These are phyloP conservation scores for Pristiophorus japonicus DNA, from an alignment of 2,113 vertebrate species.

Conservation along the genomic window DNA sequence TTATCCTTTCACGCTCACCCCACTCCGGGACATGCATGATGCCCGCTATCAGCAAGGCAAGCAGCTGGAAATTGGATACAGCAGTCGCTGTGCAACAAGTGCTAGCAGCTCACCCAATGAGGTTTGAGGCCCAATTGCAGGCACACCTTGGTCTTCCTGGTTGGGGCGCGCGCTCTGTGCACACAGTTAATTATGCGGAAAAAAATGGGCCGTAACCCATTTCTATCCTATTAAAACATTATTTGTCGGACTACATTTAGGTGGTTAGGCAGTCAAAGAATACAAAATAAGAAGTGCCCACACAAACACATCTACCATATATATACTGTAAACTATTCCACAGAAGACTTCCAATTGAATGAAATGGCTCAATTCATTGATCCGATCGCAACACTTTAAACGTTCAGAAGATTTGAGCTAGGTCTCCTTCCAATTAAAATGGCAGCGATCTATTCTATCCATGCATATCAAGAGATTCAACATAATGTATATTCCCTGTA, in stretches of 20 bases:
- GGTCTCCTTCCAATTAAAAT: neutral
- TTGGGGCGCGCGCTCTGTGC: neutral
- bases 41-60: neutral
- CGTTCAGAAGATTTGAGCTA: neutral
- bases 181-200: neutral
- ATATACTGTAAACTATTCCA: neutral
- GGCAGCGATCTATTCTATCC: neutral
- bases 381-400: neutral
- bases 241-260: neutral
- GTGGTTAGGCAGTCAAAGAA: too few species aligned
- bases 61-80: neutral
- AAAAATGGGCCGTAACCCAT: neutral
- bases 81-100: neutral
- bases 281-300: neutral
- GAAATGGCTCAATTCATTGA: neutral
- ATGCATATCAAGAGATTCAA: neutral
- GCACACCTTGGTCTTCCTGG: too few species aligned
- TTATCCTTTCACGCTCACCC: neutral
- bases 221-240: neutral
- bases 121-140: neutral
- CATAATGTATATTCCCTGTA: neutral
- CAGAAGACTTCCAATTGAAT: neutral
- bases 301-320: neutral
- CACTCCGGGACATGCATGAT: too few species aligned
- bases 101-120: neutral